These are phyloP conservation scores for Oreamnos americanus DNA, from an alignment of 2,113 vertebrate genomes.

Conservation along the genomic window DNA sequence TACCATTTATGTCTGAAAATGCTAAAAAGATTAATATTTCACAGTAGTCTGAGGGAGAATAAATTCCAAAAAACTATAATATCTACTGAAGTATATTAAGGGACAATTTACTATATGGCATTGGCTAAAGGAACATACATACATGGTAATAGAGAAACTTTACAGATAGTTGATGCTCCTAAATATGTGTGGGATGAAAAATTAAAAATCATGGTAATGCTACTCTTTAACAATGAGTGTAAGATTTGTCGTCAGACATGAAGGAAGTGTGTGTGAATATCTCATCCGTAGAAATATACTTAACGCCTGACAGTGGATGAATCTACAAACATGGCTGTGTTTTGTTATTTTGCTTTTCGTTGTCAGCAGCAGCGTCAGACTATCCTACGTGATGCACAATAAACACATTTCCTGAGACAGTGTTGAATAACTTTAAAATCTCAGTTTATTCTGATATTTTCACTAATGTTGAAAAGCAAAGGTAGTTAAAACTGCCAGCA, in stretches of 20 bases:
- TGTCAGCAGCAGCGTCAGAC: neutral
- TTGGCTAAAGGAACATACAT: neutral
- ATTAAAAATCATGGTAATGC: neutral
- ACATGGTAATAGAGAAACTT: neutral
- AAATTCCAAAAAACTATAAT: neutral
- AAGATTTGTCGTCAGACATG: neutral
- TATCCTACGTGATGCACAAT: neutral
- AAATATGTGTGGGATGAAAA: neutral
- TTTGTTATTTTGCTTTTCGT: neutral
- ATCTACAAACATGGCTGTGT: neutral
- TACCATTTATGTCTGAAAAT: neutral
- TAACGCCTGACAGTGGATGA: neutral
- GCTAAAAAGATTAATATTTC: neutral
- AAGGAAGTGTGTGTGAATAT: neutral
- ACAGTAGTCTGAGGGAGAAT: neutral
- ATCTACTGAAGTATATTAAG: neutral
- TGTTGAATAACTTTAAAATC: conserved; percentile 5
- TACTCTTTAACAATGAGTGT: neutral
- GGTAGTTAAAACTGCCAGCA: neutral
- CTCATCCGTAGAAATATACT: neutral
- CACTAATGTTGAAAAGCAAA: neutral
- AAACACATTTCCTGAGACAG: neutral
- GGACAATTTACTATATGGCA: neutral
- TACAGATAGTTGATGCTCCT: neutral
- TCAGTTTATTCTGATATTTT: neutral